phyloP scores from a whole-genome alignment of 2,888 invertebrate genomes.

The Drosophila percnosoma region DNA sequence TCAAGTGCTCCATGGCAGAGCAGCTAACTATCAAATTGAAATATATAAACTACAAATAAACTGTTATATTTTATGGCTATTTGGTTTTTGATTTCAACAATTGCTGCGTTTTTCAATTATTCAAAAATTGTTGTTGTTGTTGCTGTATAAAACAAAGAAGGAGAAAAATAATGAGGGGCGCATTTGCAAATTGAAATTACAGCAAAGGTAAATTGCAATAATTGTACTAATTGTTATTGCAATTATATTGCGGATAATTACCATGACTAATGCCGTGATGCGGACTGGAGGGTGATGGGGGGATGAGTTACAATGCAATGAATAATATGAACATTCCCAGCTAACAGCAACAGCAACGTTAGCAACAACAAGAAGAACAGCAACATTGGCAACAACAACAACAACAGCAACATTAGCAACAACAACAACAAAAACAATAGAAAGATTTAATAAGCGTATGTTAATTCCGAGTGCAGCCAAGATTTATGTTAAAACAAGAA shows the following conservation, averaged over 20 bases:
- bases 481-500: slow-evolving; percentile 32
- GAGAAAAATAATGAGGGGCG: slow-evolving; percentile 45
- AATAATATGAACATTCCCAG: slow-evolving; percentile 44
- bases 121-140: slow-evolving; percentile 1
- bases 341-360: not conserved
- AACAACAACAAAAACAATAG: not conserved
- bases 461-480: slow-evolving; percentile 16
- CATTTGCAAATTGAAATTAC: slow-evolving; percentile 75
- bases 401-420: too few species aligned
- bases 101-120: slow-evolving; percentile 15
- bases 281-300: not conserved
- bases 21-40: not conserved
- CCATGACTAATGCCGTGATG: slow-evolving; percentile 72
- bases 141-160: slow-evolving; percentile 14
- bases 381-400: too few species aligned
- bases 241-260: slow-evolving; percentile 74
- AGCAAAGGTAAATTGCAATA: slow-evolving; percentile 72
- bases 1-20: not conserved
- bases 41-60: not conserved
- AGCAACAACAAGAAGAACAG: not conserved
- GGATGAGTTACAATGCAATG: slow-evolving; percentile 59
- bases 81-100: slow-evolving; percentile 12
- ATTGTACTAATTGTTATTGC: slow-evolving; percentile 78
- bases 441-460: slow-evolving; percentile 7
- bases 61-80: not conserved